Evolutionary conservation across 1,140 invertebrate genomes (phyloP).

Genomic region (Trichonephila clavipes): DNA sequence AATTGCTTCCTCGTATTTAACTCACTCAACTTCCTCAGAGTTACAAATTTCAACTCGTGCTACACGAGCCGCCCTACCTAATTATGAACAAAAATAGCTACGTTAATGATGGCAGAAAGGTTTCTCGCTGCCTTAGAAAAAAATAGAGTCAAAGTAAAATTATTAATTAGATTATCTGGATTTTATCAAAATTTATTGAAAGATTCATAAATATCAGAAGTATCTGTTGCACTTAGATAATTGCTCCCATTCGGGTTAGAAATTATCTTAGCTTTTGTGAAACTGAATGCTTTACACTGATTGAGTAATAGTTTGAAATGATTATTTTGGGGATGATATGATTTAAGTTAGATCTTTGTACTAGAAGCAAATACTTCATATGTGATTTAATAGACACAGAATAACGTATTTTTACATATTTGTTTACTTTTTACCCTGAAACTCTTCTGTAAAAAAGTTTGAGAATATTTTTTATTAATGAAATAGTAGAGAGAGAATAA

Average conservation of each 20-base stretch:
- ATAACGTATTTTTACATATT: too few species aligned
- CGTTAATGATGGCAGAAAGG: slow-evolving; percentile 15
- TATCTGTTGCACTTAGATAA: not conserved
- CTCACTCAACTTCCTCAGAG: slow-evolving; percentile 19
- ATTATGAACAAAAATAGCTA: slow-evolving; percentile 28
- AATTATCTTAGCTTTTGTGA: not conserved
- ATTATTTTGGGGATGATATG: too few species aligned
- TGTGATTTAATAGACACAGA: too few species aligned
- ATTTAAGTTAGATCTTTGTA: too few species aligned
- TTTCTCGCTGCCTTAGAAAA: not conserved
- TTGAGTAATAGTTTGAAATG: not conserved
- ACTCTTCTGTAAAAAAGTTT: too few species aligned
- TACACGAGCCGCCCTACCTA: not conserved
- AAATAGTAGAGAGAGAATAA: too few species aligned
- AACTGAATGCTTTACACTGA: not conserved
- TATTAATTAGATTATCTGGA: slow-evolving; percentile 1
- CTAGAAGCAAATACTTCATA: too few species aligned
- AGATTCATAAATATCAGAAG: not conserved
- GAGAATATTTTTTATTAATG: too few species aligned
- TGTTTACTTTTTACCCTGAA: too few species aligned
- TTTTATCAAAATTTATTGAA: slow-evolving; percentile 20
- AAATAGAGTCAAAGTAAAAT: not conserved
- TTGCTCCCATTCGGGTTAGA: not conserved
- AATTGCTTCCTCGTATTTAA: slow-evolving; percentile 24
- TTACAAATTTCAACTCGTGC: not conserved